phyloP scores from a whole-genome alignment of 2,113 vertebrate genomes.

The Miniopterus natalensis region DNA sequence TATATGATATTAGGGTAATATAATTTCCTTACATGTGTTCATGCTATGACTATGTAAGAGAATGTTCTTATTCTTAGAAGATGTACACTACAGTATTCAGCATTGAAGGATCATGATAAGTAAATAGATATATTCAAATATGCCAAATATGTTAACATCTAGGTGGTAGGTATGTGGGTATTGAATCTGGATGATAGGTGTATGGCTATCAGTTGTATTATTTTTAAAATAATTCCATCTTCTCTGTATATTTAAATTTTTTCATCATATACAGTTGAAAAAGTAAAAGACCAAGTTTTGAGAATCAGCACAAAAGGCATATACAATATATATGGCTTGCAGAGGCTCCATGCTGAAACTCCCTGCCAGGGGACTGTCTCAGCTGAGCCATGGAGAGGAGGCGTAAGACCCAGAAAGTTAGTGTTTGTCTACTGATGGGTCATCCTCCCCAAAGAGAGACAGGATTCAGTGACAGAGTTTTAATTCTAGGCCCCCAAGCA shows the following conservation, averaged over 20 bases:
- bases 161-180: neutral
- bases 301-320: neutral
- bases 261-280: neutral
- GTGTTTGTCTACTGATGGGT: neutral
- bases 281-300: neutral
- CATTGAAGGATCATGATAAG: neutral
- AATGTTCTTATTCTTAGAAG: constrained; percentile 3
- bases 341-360: neutral
- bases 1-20: neutral
- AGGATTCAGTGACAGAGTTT: constrained; percentile 58
- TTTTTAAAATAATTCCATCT: neutral
- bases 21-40: neutral
- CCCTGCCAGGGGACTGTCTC: neutral
- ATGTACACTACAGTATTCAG: neutral
- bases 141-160: neutral
- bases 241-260: neutral
- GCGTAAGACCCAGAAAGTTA: neutral
- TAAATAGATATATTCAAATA: neutral
- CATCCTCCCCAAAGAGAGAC: constrained; percentile 2
- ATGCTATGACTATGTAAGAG: neutral
- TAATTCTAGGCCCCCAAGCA: constrained; percentile 44
- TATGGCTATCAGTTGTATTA: neutral
- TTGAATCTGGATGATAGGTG: neutral
- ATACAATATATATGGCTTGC: too few relatives aligned
- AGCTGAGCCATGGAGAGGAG: neutral